A percentile compares a stretch with the other conserved stretches of the same genome.
These are phyloP conservation scores for Chrysolina haemoptera DNA, from an alignment of 2,888 invertebrate species.

Conservation along the genomic window DNA sequence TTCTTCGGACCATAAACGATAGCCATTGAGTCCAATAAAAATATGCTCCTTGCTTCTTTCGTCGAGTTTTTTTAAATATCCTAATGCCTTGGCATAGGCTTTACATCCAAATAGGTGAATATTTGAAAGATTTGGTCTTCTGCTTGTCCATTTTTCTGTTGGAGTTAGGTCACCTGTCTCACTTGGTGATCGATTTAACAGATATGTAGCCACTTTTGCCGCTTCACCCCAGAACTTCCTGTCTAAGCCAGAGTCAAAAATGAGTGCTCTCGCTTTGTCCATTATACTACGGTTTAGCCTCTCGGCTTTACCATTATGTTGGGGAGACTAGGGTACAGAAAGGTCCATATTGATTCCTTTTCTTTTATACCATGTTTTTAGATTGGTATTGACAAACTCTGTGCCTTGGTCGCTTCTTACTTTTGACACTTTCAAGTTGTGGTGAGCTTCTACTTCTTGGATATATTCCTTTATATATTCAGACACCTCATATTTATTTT, in stretches of 20 bases:
- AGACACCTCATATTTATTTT: not conserved
- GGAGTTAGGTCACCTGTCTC: conserved; percentile 48
- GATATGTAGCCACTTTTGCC: conserved; percentile 50
- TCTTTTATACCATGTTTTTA: conserved; percentile 47
- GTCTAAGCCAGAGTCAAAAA: conserved; percentile 52
- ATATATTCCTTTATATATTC: conserved; percentile 46
- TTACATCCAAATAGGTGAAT: conserved; percentile 53
- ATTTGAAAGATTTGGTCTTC: conserved; percentile 55
- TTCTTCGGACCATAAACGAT: conserved; percentile 37
- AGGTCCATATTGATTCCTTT: conserved; percentile 48
- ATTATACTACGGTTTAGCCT: conserved; percentile 51
- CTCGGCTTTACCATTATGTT: conserved; percentile 49
- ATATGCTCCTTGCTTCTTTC: conserved; percentile 50
- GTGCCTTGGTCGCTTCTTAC: conserved; percentile 52
- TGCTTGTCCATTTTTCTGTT: conserved; percentile 28
- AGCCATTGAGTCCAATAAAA: conserved; percentile 48
- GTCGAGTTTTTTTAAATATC: conserved; percentile 55
- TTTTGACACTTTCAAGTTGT: conserved; percentile 47
- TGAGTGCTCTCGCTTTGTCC: conserved; percentile 52
- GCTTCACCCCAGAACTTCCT: conserved; percentile 60
- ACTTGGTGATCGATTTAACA: conserved; percentile 47
- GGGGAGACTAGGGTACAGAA: conserved; percentile 39
- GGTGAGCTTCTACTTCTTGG: conserved; percentile 43
- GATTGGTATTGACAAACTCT: conserved; percentile 42
- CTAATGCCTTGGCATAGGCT: conserved; percentile 53